Evolutionary conservation across 2,888 invertebrate genomes (phyloP), one percentile per base, ranked within the genome.

Genomic region (Catotricha subobsoleta): DNA sequence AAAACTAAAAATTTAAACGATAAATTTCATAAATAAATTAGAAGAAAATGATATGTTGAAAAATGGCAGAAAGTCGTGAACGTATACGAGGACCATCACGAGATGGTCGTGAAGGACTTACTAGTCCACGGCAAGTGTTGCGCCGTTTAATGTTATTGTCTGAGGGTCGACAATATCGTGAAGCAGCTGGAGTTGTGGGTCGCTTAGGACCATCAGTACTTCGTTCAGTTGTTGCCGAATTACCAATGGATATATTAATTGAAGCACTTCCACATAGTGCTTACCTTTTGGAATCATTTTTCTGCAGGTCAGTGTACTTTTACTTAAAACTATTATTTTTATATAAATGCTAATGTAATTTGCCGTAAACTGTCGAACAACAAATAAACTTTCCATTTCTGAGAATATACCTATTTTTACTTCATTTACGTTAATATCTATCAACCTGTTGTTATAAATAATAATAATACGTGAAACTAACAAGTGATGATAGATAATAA

Each of bases 261-360:
- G 90, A 90, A 50, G 80, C 87, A 3, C 66, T 91, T 59, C 91
- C 91, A 2, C 83, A 86, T 57, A 86, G 86, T 15, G 73, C 91
- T 2, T 80, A 82, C 50, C 69, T 91, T 37, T 66, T 92, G 49
- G 91, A 91, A 58, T 83, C 88, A 0, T 71, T 91, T 18, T 79
- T 77, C 45, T 70, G 70, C 50, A 71, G 76, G 78, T 77, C 50
- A 65, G 67, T 54, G n/a, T n/a, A n/a, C n/a, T n/a, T n/a, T n/a
- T n/a, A n/a, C n/a, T n/a, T n/a, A 37, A n/a, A n/a, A n/a, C n/a
- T n/a, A n/a, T n/a, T n/a, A n/a, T n/a, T n/a, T n/a, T n/a, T n/a
- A n/a, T n/a, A n/a, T n/a, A n/a, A n/a, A n/a, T n/a, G n/a, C n/a
- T n/a, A n/a, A n/a, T n/a, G n/a, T n/a, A n/a, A n/a, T n/a, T n/a